A percentile compares a stretch with the other conserved stretches of the same genome.
Conservation (phyloP, 1,140 invertebrate genomes). For the Solenopsis invicta region DNA sequence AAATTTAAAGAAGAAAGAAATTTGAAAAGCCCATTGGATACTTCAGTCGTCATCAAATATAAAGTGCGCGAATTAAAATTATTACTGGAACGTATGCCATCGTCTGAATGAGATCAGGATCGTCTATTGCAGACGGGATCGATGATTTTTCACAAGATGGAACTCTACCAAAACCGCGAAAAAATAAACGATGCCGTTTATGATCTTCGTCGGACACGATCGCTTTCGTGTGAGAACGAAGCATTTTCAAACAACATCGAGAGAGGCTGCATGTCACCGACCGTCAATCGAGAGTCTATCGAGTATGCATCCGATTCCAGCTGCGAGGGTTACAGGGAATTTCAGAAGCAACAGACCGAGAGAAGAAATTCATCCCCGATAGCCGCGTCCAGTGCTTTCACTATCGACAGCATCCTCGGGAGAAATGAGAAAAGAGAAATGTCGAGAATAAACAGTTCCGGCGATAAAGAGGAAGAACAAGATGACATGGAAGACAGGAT, state of each 20-base stretch:
- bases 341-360: slow-evolving; percentile 42
- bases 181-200: slow-evolving; percentile 65
- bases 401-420: slow-evolving; percentile 82
- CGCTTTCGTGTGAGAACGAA: slow-evolving; percentile 38
- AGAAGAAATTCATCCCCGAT: slow-evolving; percentile 63
- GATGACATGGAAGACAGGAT: slow-evolving; percentile 69
- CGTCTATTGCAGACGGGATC: slow-evolving; percentile 18
- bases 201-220: slow-evolving; percentile 56
- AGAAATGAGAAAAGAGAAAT: slow-evolving; percentile 71
- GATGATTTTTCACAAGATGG: slow-evolving; percentile 69
- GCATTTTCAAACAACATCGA: slow-evolving; percentile 29
- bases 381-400: slow-evolving; percentile 77
- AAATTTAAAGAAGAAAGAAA: neutral
- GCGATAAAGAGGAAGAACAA: slow-evolving; percentile 70
- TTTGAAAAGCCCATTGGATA: neutral
- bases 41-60: neutral
- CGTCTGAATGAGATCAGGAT: neutral
- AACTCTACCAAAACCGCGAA: slow-evolving; percentile 63
- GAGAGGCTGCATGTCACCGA: slow-evolving; percentile 34
- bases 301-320: slow-evolving; percentile 77
- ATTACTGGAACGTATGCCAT: slow-evolving; percentile 6
- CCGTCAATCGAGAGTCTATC: slow-evolving; percentile 49
- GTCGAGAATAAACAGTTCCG: slow-evolving; percentile 7
- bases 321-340: slow-evolving; percentile 67
- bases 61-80: slow-evolving; percentile 31